Percentiles rank a stretch among this genome's conserved stretches.
phyloP scores from a whole-genome alignment of 2,113 vertebrate genomes.

The Cololabis saira region DNA sequence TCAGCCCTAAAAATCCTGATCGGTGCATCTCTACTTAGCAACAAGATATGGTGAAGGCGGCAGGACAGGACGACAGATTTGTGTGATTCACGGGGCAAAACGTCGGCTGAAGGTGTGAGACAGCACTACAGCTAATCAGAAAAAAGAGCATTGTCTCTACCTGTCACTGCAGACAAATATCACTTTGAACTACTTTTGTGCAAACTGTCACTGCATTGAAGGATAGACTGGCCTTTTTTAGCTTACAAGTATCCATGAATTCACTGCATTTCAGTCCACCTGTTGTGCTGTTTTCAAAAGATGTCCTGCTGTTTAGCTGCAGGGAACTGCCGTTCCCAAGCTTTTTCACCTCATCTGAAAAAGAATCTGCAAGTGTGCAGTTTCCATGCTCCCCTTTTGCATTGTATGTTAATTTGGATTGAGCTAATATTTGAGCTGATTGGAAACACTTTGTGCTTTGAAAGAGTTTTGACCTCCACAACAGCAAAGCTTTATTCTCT shows the following conservation, averaged over 20 bases:
- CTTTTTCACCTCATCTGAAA: conserved; percentile 26
- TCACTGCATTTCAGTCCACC: conserved; percentile 25
- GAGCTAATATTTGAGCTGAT: conserved; percentile 32
- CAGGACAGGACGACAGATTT: conserved; percentile 20
- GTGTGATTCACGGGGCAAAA: conserved; percentile 24
- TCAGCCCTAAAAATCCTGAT: no score
- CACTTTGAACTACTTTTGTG: conserved; percentile 18
- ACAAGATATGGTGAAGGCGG: conserved; percentile 41
- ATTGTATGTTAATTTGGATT: conserved; percentile 1
- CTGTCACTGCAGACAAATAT: conserved; percentile 35
- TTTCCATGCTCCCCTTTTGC: conserved; percentile 4
- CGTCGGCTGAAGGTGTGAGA: conserved; percentile 27
- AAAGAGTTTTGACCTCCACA: conserved; percentile 40
- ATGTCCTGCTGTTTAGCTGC: conserved; percentile 24
- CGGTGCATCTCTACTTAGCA: no score
- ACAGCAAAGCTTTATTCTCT: conserved; percentile 60
- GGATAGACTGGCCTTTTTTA: conserved; percentile 14
- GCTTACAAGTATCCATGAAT: conserved; percentile 29
- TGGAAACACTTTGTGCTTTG: conserved; percentile 28
- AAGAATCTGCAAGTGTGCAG: conserved; percentile 9
- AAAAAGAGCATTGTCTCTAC: no score
- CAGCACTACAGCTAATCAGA: conserved; percentile 9
- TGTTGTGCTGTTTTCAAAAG: conserved; percentile 26
- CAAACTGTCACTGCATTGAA: neutral
- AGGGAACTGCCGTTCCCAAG: conserved; percentile 19